Evolutionary conservation across 2,797 vertebrate genomes (phyloP).

Genomic region (Eutrigla gurnardus): DNA sequence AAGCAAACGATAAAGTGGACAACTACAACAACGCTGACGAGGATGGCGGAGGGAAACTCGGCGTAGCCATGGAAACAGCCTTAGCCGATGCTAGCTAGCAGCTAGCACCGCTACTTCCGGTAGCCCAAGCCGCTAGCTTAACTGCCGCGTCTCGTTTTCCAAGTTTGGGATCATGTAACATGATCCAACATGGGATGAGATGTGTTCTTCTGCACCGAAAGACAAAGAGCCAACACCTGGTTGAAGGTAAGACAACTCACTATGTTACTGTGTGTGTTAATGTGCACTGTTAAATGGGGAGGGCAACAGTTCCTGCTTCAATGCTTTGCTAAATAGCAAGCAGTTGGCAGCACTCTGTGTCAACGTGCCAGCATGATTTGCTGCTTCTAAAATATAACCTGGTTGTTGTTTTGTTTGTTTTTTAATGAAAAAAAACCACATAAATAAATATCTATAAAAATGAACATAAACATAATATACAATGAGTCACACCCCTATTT

Average conservation of each 20-base stretch:
- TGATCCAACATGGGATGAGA: too few relatives aligned
- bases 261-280: background rate
- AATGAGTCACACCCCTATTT: too few relatives aligned
- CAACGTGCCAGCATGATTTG: too few relatives aligned
- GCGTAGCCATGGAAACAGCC: background rate
- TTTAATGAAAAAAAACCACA: too few relatives aligned
- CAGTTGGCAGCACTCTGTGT: background rate
- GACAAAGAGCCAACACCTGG: background rate
- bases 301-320: background rate
- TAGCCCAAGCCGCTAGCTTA: background rate
- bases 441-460: too few relatives aligned
- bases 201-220: background rate
- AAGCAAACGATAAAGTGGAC: background rate
- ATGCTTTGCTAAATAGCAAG: background rate
- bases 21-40: background rate
- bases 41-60: background rate
- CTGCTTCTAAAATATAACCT: too few relatives aligned
- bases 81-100: background rate
- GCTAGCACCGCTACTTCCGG: background rate
- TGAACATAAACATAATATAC: too few relatives aligned
- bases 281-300: background rate
- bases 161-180: background rate
- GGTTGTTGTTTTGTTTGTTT: too few relatives aligned
- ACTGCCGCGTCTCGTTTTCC: background rate
- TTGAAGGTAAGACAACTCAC: background rate